Base-by-base conservation (phyloP, 2,888 invertebrate genomes). In the Frankliniella intonsa region DNA sequence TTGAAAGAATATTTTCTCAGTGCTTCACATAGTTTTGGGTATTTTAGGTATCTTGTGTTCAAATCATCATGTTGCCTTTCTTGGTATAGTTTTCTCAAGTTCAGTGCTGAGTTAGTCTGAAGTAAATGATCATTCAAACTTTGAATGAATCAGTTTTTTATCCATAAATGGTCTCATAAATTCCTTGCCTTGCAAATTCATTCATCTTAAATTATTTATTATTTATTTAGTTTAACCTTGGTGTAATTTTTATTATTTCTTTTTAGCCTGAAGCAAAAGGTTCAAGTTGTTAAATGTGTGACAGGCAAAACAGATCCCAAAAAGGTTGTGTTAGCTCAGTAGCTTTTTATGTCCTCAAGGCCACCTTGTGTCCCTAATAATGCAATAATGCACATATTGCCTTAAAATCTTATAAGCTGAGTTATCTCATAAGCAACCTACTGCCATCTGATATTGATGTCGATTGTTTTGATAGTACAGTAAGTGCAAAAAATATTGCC, bases 261-360 rank as follows among this genome's bases (percentile, higher is more conserved):
- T 76, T 22, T 25, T 62, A 19, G 62, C 62, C 62, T 17, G 62
- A 76, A 25, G 69, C 25, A 3, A 69, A 14, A 11, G 69, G 69
- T 76, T 76, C 2, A 76, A 76, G 69, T 8, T 22, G 69, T 12
- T 25, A 12, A 25, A 25, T 25, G 25, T 76, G 69, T 76, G 12
- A 76, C 12, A 22, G 69, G 9, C 25, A 25, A 22, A 25, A 76
- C 69, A 25, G 22, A 76, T 76, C 69, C 25, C 69, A 76, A 25
- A 76, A 76, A 76, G 69, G 69, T 76, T 76, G 69, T 76, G 69
- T 76, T 76, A 76, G 69, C 69, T 76, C 69, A 76, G 22, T 76
- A 76, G 69, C 69, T 76, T 25, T 25, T 12, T 76, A 10, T 76
- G 69, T 76, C 69, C 69, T 76, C 12, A 25, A 76, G 69, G 69